phyloP scores from a whole-genome alignment of 2,888 invertebrate species.

The Brachypterus glaber region DNA sequence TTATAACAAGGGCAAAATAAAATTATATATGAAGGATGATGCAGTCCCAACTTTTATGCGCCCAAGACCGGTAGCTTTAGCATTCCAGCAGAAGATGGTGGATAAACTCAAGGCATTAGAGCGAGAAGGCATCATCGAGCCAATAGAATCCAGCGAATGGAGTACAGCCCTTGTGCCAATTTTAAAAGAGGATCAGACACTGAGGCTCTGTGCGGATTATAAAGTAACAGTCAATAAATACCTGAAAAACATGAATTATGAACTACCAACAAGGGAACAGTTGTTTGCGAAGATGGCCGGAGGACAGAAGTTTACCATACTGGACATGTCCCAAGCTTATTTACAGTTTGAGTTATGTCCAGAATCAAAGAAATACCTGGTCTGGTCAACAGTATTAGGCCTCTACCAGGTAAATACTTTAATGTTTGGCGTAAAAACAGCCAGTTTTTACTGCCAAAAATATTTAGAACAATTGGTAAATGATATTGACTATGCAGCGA shows the following conservation, averaged over 20 bases:
- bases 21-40: constrained; percentile 4
- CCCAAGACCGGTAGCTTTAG: constrained; percentile 15
- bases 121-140: constrained; percentile 14
- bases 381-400: neutral
- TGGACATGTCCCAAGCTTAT: no score
- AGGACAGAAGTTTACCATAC: constrained; percentile 21
- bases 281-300: constrained; percentile 17
- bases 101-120: constrained; percentile 16
- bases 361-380: neutral
- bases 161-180: constrained; percentile 24
- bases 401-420: neutral
- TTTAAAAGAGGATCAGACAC: constrained; percentile 22
- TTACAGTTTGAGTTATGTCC: constrained; percentile 1
- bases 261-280: constrained; percentile 19
- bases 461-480: constrained; percentile 1
- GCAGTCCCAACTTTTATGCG: constrained; percentile 13
- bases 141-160: constrained; percentile 17
- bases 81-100: constrained; percentile 15
- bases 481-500: no score
- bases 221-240: constrained; percentile 23
- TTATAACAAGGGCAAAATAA: constrained; percentile 7
- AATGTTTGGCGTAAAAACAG: constrained; percentile 1
- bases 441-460: no score
- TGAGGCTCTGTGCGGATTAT: no score
- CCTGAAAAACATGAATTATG: constrained; percentile 20